Evolutionary conservation across 2,888 invertebrate genomes (phyloP).

Genomic region (Tridacna gigas): DNA sequence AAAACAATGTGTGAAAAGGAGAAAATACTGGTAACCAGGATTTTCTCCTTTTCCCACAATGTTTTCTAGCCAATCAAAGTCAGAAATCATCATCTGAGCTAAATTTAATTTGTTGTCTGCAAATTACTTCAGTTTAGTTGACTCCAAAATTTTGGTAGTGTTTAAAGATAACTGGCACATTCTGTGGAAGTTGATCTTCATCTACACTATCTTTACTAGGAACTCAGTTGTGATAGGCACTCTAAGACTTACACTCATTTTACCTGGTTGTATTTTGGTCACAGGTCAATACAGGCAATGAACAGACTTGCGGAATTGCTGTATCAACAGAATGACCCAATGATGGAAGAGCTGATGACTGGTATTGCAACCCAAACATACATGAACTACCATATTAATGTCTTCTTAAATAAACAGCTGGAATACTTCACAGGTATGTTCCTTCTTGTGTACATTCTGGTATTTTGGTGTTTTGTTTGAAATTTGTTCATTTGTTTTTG

Average conservation of each 20-base stretch:
- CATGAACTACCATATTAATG: conserved; percentile 49
- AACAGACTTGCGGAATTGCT: conserved; percentile 1
- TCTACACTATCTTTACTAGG: too few relatives aligned
- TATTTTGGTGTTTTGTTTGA: too few relatives aligned
- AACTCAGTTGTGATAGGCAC: too few relatives aligned
- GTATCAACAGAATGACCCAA: conserved; percentile 20
- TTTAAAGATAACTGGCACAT: too few relatives aligned
- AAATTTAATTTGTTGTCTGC: too few relatives aligned
- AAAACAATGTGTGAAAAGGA: background rate
- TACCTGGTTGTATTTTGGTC: background rate
- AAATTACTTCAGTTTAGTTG: too few relatives aligned
- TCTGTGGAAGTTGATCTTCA: too few relatives aligned
- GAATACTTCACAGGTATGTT: conserved; percentile 72
- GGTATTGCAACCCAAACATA: conserved; percentile 26
- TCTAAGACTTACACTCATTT: too few relatives aligned
- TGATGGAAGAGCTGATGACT: conserved; percentile 17
- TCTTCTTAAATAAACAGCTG: conserved; percentile 68
- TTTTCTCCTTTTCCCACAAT: background rate
- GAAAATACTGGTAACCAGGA: background rate
- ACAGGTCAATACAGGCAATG: conserved; percentile 15
- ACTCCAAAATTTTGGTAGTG: too few relatives aligned
- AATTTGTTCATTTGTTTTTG: too few relatives aligned
- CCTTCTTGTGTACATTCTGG: background rate
- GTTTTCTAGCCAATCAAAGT: too few relatives aligned
- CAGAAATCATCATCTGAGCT: too few relatives aligned